phyloP scores from a whole-genome alignment of 2,797 vertebrate genomes.

The Neosilurus hyrtlii region DNA sequence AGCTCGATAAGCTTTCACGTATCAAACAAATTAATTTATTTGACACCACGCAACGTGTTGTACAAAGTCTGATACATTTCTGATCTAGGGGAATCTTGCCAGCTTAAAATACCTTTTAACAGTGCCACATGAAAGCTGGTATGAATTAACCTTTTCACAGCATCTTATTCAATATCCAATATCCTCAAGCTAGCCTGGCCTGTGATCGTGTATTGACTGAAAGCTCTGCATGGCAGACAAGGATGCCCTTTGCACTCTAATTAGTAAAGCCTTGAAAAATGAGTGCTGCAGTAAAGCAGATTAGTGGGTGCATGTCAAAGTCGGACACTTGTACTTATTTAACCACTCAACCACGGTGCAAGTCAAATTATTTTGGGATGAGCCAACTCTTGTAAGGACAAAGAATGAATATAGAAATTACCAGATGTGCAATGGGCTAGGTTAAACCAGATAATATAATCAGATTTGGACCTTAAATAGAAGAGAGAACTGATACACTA shows the following conservation, averaged over 20 bases:
- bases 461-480: not conserved
- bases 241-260: constrained; percentile 59
- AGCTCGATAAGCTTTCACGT: constrained; percentile 18
- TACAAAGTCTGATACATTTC: constrained; percentile 17
- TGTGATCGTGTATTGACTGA: constrained; percentile 52
- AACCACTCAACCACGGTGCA: constrained; percentile 29
- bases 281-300: constrained; percentile 46
- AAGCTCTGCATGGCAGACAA: constrained; percentile 46
- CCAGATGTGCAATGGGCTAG: not conserved
- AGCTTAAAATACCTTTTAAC: not conserved
- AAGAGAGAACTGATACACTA: not conserved
- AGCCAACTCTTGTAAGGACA: not conserved
- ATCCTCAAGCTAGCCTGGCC: constrained; percentile 32
- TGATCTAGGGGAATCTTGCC: not conserved
- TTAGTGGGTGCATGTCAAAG: constrained; percentile 51
- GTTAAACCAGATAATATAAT: not conserved
- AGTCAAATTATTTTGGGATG: constrained; percentile 21
- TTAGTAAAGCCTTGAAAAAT: constrained; percentile 59
- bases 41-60: not conserved
- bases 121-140: not conserved
- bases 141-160: constrained; percentile 48
- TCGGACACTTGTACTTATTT: constrained; percentile 32
- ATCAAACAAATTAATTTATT: constrained; percentile 10
- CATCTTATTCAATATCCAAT: constrained; percentile 40
- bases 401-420: constrained; percentile 1